A percentile compares a stretch with the other conserved stretches of the same genome.
Evolutionary conservation across 2,888 invertebrate genomes (phyloP).

Genomic region (Diaphora mendica): DNA sequence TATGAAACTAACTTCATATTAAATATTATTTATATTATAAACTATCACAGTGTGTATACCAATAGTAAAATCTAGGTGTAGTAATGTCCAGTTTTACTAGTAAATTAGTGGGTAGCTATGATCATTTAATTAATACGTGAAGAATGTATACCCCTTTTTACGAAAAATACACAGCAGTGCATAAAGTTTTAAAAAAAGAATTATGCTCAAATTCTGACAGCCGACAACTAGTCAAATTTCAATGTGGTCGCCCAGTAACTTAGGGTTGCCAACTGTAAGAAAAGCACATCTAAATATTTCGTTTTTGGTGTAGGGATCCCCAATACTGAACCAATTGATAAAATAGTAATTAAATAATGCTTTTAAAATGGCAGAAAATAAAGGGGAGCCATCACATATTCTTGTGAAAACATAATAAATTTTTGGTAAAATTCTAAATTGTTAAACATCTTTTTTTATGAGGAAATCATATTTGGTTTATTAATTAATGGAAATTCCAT

Average conservation of each 20-base stretch:
- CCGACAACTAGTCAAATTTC: too few relatives aligned
- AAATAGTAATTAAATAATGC: too few relatives aligned
- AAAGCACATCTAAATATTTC: not conserved
- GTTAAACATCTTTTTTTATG: too few relatives aligned
- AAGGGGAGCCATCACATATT: not conserved
- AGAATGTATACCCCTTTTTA: too few relatives aligned
- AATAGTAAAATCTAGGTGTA: slow-evolving; percentile 36
- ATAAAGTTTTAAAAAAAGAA: not conserved
- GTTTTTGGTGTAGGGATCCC: too few relatives aligned
- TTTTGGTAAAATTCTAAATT: not conserved
- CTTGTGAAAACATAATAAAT: not conserved
- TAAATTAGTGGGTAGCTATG: not conserved
- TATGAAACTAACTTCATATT: slow-evolving; percentile 27
- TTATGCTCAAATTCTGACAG: too few relatives aligned
- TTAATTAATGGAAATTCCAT: not conserved
- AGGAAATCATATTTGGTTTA: too few relatives aligned
- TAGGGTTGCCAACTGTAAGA: not conserved
- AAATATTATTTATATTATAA: slow-evolving; percentile 43
- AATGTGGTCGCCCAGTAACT: not conserved
- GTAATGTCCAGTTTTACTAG: slow-evolving; percentile 11
- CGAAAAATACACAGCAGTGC: too few relatives aligned
- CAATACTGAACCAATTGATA: not conserved
- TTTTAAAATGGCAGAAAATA: too few relatives aligned
- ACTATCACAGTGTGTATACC: slow-evolving; percentile 77
- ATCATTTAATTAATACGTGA: too few relatives aligned